Conservation (phyloP, 2,888 invertebrate genomes). For the Cephonodes hylas region DNA sequence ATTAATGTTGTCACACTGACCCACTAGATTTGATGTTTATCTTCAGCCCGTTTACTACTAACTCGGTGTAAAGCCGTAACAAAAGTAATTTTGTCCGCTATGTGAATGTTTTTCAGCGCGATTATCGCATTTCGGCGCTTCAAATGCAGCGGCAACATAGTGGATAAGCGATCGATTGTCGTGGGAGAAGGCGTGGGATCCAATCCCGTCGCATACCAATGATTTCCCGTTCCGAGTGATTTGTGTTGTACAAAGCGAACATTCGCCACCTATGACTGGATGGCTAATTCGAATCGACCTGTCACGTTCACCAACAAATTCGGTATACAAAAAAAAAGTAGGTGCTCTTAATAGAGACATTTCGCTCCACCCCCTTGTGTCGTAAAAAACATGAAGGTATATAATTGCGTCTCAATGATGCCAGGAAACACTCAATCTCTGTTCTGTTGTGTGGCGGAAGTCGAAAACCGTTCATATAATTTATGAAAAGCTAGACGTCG, state of each 20-base stretch:
- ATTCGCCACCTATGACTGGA: not conserved
- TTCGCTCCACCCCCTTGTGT: not conserved
- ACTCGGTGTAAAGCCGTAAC: conserved; percentile 18
- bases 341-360: conserved; percentile 2
- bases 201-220: conserved; percentile 6
- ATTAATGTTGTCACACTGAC: conserved; percentile 42
- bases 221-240: conserved; percentile 6
- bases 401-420: conserved; percentile 18
- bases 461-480: conserved; percentile 59
- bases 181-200: conserved; percentile 3
- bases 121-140: not conserved
- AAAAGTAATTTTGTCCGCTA: not conserved
- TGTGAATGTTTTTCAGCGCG: not conserved
- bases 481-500: conserved; percentile 6
- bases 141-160: not conserved
- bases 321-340: not conserved
- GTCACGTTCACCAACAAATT: not conserved
- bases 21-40: conserved; percentile 37
- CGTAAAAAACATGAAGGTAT: conserved; percentile 9
- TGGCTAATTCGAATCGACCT: not conserved
- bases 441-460: conserved; percentile 44
- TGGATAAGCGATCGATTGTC: not conserved
- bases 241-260: not conserved
- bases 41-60: conserved; percentile 22
- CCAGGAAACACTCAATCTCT: conserved; percentile 57